Conservation (phyloP, 2,113 vertebrate genomes). For the Calidris pygmaea region DNA sequence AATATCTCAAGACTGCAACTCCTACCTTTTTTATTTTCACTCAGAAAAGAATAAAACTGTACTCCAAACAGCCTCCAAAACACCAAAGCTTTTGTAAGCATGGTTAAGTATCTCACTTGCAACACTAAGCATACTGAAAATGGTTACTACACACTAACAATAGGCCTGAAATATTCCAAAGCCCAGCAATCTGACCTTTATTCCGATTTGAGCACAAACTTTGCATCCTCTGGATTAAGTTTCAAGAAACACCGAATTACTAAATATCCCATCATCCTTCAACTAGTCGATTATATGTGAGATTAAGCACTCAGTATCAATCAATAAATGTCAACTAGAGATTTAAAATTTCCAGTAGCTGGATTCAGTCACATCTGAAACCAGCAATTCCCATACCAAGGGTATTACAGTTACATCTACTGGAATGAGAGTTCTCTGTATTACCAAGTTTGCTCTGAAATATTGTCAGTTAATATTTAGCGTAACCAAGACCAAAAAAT, state of each 20-base stretch:
- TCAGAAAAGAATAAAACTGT: background rate
- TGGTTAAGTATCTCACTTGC: background rate
- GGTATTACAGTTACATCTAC: background rate
- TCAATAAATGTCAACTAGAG: background rate
- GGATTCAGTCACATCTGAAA: background rate
- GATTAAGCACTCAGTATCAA: background rate
- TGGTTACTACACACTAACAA: background rate
- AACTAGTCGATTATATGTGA: background rate
- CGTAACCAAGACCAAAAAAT: background rate
- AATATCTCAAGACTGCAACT: background rate
- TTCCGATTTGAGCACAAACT: background rate
- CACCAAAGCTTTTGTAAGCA: background rate
- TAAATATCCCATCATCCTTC: background rate
- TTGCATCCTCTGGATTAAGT: background rate
- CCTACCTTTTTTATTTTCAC: background rate
- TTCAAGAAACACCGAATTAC: conserved; percentile 20
- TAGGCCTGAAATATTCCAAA: background rate
- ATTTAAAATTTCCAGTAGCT: background rate
- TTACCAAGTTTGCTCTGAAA: background rate
- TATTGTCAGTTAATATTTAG: background rate
- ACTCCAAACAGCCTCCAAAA: background rate
- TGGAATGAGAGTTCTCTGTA: background rate
- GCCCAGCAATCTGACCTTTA: background rate
- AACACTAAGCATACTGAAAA: background rate
- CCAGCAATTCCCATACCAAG: background rate